phyloP scores from a whole-genome alignment of 2,888 invertebrate genomes.

The Phengaris alcon region DNA sequence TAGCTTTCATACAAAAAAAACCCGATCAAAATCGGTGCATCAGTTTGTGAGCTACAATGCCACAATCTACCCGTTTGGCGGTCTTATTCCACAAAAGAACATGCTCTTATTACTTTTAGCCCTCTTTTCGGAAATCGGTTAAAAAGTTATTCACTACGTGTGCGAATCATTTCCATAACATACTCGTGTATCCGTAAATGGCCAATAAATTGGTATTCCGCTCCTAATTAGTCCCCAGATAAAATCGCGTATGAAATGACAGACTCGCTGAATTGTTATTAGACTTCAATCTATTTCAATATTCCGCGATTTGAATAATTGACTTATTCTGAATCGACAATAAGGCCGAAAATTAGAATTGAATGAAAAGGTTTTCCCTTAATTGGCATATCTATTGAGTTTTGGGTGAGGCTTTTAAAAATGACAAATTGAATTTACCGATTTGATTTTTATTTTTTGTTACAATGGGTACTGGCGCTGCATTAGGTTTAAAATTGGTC shows the following conservation, averaged over 20 bases:
- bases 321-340: conserved; percentile 19
- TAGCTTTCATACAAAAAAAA: no score
- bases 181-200: neutral
- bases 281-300: conserved; percentile 23
- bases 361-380: conserved; percentile 2
- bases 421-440: neutral
- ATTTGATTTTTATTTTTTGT: neutral
- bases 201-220: neutral
- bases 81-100: no score
- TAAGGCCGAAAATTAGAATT: conserved; percentile 5
- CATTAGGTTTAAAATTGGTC: neutral
- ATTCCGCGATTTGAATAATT: conserved; percentile 5
- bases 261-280: conserved; percentile 13
- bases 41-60: no score
- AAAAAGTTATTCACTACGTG: no score
- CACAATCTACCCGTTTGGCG: no score
- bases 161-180: neutral
- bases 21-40: no score
- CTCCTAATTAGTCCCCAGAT: conserved; percentile 7
- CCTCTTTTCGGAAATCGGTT: no score
- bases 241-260: conserved; percentile 1
- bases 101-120: no score
- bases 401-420: neutral
- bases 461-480: neutral
- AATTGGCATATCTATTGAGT: conserved; percentile 13